Percentiles rank a stretch among this genome's conserved stretches.
Conservation (phyloP, 2,888 invertebrate genomes). For the Digitonthophagus gazella region DNA sequence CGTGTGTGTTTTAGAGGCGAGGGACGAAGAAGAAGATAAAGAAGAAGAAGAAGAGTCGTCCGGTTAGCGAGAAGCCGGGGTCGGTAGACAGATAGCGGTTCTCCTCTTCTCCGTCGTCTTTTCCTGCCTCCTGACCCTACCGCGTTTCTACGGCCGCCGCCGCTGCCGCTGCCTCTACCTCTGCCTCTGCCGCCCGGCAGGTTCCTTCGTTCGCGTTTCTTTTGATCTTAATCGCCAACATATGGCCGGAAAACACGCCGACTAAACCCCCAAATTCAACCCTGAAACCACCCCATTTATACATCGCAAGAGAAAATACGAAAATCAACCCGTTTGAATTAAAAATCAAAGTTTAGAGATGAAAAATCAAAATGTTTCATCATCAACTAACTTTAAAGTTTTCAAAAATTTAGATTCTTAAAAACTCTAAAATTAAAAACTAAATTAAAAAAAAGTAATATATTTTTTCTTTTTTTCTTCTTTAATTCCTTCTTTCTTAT, state of each 20-base stretch:
- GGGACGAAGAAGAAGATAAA: not conserved
- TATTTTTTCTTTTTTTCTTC: too few relatives aligned
- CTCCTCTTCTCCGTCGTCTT: not conserved
- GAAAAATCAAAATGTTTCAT: too few relatives aligned
- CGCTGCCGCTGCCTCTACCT: too few relatives aligned
- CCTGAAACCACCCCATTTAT: not conserved
- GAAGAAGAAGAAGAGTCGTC: not conserved
- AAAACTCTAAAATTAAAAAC: too few relatives aligned
- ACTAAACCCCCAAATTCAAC: too few relatives aligned
- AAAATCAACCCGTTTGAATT: not conserved
- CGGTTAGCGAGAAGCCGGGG: conserved; percentile 18
- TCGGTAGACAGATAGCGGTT: conserved; percentile 11
- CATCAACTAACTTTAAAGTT: too few relatives aligned
- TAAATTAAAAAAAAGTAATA: too few relatives aligned
- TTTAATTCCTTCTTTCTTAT: not conserved
- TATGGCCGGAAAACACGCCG: conserved; percentile 14
- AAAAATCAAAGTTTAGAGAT: too few relatives aligned
- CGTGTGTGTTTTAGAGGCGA: conserved; percentile 9
- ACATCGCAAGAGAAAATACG: not conserved
- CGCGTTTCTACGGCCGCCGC: too few relatives aligned
- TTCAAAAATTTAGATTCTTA: too few relatives aligned
- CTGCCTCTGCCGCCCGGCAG: not conserved
- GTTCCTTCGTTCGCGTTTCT: conserved; percentile 10
- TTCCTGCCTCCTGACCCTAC: not conserved
- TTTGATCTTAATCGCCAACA: conserved; percentile 14